phyloP scores from a whole-genome alignment of 2,113 vertebrate species.

The Nibea coibor region DNA sequence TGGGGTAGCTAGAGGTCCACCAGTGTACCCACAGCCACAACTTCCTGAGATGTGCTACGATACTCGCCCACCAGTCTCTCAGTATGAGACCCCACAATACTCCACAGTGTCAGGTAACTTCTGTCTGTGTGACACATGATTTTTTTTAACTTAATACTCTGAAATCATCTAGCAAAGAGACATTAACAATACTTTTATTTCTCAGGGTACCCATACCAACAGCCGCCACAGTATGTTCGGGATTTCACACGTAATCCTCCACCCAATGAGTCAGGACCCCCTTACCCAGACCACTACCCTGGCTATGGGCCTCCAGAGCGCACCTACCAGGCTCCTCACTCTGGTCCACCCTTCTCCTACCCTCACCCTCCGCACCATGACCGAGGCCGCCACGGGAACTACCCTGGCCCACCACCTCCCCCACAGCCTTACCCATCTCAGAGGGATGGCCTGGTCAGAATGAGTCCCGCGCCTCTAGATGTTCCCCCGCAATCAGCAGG shows the following conservation, averaged over 20 bases:
- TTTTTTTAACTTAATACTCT: neutral
- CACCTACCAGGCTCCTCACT: conserved; percentile 85
- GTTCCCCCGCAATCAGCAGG: conserved; percentile 83
- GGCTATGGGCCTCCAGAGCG: conserved; percentile 90
- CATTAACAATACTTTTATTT: conserved; percentile 20
- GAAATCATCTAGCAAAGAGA: neutral
- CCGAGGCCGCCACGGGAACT: conserved; percentile 85
- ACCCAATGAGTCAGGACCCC: conserved; percentile 85
- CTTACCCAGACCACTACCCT: conserved; percentile 92
- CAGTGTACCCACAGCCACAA: conserved; percentile 85
- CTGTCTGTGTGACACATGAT: neutral
- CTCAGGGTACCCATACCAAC: conserved; percentile 92
- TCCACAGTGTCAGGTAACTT: conserved; percentile 73
- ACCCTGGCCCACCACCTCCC: conserved; percentile 86
- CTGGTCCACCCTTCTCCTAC: conserved; percentile 91
- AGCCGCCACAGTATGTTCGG: conserved; percentile 87
- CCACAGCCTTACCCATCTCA: conserved; percentile 87
- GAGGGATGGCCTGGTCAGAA: conserved; percentile 91
- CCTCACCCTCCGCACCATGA: conserved; percentile 90
- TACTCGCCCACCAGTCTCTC: conserved; percentile 86
- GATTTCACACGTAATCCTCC: conserved; percentile 87
- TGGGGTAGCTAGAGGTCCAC: conserved; percentile 89
- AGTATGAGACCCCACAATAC: conserved; percentile 91
- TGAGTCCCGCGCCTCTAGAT: conserved; percentile 92
- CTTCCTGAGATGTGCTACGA: conserved; percentile 93